Percentiles rank a stretch among this genome's conserved stretches.
phyloP scores from a whole-genome alignment of 2,888 invertebrate species.

The Orchesellides sinensis region DNA sequence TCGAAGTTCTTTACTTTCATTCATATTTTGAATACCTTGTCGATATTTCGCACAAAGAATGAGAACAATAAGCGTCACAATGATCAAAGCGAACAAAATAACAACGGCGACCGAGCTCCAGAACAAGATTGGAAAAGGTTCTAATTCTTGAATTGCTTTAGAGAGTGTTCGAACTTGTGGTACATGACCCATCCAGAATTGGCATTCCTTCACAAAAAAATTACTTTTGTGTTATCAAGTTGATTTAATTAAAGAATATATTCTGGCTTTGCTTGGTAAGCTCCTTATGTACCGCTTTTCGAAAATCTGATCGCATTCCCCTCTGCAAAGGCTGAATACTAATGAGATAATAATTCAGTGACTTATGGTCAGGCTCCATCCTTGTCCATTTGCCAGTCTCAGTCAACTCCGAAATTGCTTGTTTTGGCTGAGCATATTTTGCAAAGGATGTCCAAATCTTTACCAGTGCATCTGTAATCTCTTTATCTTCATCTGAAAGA shows the following conservation, averaged over 20 bases:
- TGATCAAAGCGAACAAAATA: constrained; percentile 52
- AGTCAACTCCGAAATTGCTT: constrained; percentile 57
- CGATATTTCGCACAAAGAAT: constrained; percentile 42
- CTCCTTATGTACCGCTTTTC: constrained; percentile 68
- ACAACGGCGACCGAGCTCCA: constrained; percentile 67
- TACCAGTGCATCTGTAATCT: constrained; percentile 66
- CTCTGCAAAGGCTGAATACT: constrained; percentile 26
- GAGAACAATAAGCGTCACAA: constrained; percentile 55
- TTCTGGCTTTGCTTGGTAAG: too few relatives aligned
- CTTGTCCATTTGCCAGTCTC: constrained; percentile 65
- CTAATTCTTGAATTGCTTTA: constrained; percentile 60
- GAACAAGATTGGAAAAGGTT: constrained; percentile 66
- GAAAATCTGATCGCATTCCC: constrained; percentile 66
- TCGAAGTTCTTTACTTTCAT: neutral
- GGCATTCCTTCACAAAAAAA: constrained; percentile 66
- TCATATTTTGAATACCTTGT: too few relatives aligned
- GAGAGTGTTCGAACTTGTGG: constrained; percentile 65
- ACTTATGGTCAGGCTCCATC: constrained; percentile 49
- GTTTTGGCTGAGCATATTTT: constrained; percentile 69
- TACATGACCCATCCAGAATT: constrained; percentile 67
- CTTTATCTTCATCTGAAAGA: constrained; percentile 38
- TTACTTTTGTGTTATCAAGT: too few relatives aligned
- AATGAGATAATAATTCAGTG: constrained; percentile 64
- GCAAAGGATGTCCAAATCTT: constrained; percentile 73
- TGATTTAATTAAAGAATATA: too few relatives aligned